Percentiles rank a stretch among this genome's conserved stretches.
Evolutionary conservation across 2,113 vertebrate species (phyloP).

Genomic region (Saiga tatarica): DNA sequence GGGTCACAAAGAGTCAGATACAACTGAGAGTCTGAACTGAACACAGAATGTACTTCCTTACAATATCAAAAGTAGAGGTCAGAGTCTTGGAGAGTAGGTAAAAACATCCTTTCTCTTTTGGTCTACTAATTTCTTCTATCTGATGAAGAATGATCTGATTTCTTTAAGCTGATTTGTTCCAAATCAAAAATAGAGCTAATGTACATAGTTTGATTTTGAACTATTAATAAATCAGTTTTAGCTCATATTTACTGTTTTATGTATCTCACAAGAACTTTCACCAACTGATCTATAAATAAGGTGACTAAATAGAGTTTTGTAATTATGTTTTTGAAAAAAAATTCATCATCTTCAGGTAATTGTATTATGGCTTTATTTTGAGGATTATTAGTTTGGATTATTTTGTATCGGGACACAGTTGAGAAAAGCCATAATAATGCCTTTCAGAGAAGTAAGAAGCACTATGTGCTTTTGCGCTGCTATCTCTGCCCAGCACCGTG

Average conservation of each 20-base stretch:
- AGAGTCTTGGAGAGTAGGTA: neutral
- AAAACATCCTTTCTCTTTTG: neutral
- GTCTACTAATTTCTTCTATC: neutral
- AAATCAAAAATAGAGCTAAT: neutral
- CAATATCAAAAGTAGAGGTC: neutral
- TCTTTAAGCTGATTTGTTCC: neutral
- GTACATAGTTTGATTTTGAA: neutral
- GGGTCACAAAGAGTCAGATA: no score
- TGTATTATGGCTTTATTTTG: neutral
- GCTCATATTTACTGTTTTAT: neutral
- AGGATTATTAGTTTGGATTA: neutral
- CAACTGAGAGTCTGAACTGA: neutral
- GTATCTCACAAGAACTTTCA: neutral
- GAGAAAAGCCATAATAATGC: neutral
- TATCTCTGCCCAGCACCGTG: neutral
- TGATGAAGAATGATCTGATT: neutral
- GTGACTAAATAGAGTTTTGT: neutral
- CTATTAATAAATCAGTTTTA: neutral
- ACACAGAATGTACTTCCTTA: neutral
- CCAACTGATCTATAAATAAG: neutral
- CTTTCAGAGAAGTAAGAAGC: neutral
- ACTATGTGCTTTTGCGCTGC: rapidly evolving
- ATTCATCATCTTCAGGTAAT: neutral
- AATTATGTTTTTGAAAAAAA: neutral
- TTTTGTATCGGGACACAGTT: neutral